phyloP scores from a whole-genome alignment of 2,797 vertebrate genomes.

The Luscinia megarhynchos region DNA sequence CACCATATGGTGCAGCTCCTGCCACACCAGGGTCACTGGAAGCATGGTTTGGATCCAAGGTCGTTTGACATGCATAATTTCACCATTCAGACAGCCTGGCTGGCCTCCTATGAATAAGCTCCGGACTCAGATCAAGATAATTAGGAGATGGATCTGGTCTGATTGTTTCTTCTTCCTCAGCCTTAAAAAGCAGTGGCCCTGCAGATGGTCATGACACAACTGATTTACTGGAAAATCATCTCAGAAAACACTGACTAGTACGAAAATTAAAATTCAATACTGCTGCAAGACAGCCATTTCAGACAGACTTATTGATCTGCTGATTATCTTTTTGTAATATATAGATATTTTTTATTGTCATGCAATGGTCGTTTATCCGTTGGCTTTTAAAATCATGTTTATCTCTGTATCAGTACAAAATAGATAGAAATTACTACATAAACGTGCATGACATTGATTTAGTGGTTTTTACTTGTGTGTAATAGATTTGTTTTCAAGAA shows the following conservation, averaged over 20 bases:
- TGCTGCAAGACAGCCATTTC: conserved; percentile 7
- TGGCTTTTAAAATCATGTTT: neutral
- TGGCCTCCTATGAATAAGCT: neutral
- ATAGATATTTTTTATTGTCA: neutral
- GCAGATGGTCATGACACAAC: neutral
- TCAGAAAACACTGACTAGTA: neutral
- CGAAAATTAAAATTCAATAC: neutral
- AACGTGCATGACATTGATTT: neutral
- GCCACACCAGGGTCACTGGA: neutral
- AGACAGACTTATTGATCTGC: conserved; percentile 24
- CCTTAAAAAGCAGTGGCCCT: neutral
- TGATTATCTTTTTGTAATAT: conserved; percentile 22
- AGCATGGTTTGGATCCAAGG: neutral
- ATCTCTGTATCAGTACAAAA: neutral
- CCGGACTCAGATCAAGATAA: conserved; percentile 12
- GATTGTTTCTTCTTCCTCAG: neutral
- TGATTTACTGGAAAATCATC: neutral
- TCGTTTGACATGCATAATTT: neutral
- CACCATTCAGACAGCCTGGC: neutral
- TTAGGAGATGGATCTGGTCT: neutral
- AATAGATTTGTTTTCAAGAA: conserved; percentile 2
- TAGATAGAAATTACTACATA: neutral
- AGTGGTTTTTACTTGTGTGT: neutral
- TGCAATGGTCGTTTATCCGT: neutral
- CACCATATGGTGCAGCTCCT: neutral